Base-by-base conservation (phyloP, 2,888 invertebrate genomes). In the Rutpela maculata region DNA sequence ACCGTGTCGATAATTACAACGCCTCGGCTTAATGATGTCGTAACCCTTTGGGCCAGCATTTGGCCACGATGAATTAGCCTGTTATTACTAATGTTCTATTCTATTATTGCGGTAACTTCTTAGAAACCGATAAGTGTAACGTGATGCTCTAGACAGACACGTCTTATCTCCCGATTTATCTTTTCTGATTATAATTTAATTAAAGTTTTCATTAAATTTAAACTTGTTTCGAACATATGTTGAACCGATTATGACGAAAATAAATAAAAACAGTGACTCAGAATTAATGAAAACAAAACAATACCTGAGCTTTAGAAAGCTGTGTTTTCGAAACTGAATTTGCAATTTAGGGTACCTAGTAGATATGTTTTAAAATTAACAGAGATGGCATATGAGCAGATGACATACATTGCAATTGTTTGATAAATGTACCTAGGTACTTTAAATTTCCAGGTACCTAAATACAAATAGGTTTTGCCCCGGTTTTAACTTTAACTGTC, bases 1-100 rank as follows among this genome's bases (percentile, higher is more conserved):
- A 82, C 82, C 82, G 78, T 78, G 78, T 76, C 73, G 80, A 83
- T 85, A 85, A 86, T 85, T 85, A 82, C 82, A 69, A 71, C 76
- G 68, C 71, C 74, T 74, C n/a, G 56, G 43, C 62, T 22, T 75
- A 66, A 71, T 67, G 77, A 76, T 78, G 79, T 76, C 76, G 63
- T 66, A 73, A 77, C 43, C 56, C 74, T 69, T 67, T 63, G 15
- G 57, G 71, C 80, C 69, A 63, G 43, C 63, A 73, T 74, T 68
- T 68, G 22, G 59, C 57, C 66, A 65, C 35, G 50, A 62, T 68
- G 50, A 72, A 17, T 62, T 70, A 59, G 17, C 35, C 35, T 69
- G 38, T 35, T 43, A 18, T 60, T 38, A 43, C 60, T 59, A 19
- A 59, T 59, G 19, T 11, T 12, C 12, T 59, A 50, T 31, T 19